Evolutionary conservation across 2,113 vertebrate species (phyloP).

Genomic region (Meriones unguiculatus): DNA sequence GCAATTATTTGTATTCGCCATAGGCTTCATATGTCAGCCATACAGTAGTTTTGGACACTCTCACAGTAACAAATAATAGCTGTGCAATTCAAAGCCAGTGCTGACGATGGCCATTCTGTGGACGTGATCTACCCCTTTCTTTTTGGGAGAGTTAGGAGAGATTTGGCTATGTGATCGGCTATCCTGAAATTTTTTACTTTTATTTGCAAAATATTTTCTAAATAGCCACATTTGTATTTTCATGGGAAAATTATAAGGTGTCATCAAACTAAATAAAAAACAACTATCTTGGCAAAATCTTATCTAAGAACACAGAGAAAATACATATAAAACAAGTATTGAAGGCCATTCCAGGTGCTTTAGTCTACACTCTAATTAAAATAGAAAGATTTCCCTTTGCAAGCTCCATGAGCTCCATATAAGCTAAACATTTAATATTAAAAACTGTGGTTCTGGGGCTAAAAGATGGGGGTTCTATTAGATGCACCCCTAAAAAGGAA

Average conservation of each 20-base stretch:
- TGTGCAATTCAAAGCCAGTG: constrained; percentile 33
- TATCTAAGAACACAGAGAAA: neutral
- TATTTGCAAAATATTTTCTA: constrained; percentile 41
- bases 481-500: neutral
- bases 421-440: neutral
- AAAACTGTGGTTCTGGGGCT: neutral
- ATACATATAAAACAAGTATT: neutral
- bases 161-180: neutral
- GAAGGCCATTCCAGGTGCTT: neutral
- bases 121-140: neutral
- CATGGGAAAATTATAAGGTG: constrained; percentile 7
- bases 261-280: constrained; percentile 30
- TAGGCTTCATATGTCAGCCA: constrained; percentile 14
- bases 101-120: neutral
- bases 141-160: neutral
- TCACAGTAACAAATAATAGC: constrained; percentile 16
- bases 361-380: neutral
- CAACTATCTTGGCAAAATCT: neutral
- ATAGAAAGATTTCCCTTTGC: constrained; percentile 41
- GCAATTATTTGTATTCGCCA: neutral
- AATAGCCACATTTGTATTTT: neutral
- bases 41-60: constrained; percentile 43
- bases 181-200: constrained; percentile 48
- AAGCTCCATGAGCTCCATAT: neutral
- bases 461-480: neutral